Base-by-base conservation (phyloP, 2,888 invertebrate genomes). In the Lordiphosa fenestrarum region DNA sequence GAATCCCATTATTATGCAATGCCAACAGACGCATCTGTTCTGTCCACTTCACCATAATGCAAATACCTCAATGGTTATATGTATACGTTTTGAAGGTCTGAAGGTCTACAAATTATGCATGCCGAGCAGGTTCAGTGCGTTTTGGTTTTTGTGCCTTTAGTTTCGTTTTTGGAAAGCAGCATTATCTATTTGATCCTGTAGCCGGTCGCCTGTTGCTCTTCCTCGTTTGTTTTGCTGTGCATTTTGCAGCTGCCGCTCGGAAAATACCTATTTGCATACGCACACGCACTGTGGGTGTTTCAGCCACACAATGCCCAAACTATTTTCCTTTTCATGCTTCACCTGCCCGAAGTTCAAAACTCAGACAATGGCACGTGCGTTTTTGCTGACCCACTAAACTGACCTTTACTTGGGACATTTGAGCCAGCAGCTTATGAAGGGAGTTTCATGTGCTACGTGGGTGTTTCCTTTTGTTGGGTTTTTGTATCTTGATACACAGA, bases 211-310 rank as follows among this genome's bases (percentile, higher is more conserved):
- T 80, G 77, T 76, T 80, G 73, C 80, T 69, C 66, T 41, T 5
- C 38, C 38, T 6, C 35, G 35, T 33, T 54, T 47, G 47, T 74
- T 60, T 74, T 53, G 48, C 9, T 19, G n/a, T 50, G 21, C 36
- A 19, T 39, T 62, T 71, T 62, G 74, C 78, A 81, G 78, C 78
- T 82, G 78, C 65, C 40, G 82, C 65, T 39, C 38, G 47, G 63
- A 62, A 50, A 65, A 60, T 54, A 53, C 9, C 30, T 81, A 78
- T 78, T 78, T 78, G 78, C 78, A 78, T 81, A 78, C 55, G 67
- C 66, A 52, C 63, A 74, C 73, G 66, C 75, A 69, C 75, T 62
- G 66, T 73, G 74, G 70, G 80, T 76, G 73, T 80, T 59, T 64
- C 61, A 64, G 58, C 59, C 65, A 71, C 54, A 73, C 81, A 81